phyloP scores from a whole-genome alignment of 2,113 vertebrate species.

The Picathartes gymnocephalus region DNA sequence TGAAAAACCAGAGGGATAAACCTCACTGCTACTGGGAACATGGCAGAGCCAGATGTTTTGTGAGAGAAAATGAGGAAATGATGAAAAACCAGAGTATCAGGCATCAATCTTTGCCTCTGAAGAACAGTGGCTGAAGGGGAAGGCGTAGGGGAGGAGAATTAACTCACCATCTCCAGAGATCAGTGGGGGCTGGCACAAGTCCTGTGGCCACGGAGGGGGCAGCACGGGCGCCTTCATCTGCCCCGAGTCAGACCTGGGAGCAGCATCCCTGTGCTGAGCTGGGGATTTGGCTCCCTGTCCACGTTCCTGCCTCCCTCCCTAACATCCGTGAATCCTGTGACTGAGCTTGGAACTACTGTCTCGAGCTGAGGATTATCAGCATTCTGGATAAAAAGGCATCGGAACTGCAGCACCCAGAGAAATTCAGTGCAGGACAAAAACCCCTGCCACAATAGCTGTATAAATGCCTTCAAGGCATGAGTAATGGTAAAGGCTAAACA shows the following conservation, averaged over 20 bases:
- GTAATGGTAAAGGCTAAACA: neutral
- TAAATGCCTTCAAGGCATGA: neutral
- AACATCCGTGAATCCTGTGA: conserved; percentile 30
- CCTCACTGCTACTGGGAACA: neutral
- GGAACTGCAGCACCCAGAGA: neutral
- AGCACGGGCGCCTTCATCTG: fast-evolving
- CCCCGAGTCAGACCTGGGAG: neutral
- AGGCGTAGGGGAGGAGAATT: neutral
- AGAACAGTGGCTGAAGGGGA: neutral
- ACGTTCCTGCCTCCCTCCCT: neutral
- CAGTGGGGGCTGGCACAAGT: neutral
- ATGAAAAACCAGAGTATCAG: neutral
- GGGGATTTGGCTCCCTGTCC: neutral
- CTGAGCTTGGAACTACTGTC: neutral
- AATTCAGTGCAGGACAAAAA: neutral
- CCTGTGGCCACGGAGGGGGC: fast-evolving
- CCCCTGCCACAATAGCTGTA: neutral
- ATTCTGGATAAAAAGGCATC: neutral
- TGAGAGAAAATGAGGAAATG: neutral
- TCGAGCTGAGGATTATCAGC: neutral
- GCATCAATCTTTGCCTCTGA: neutral
- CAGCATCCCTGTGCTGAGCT: neutral
- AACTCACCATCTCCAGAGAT: neutral
- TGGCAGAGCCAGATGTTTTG: neutral
- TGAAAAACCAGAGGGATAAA: neutral